These are phyloP conservation scores for Tupiocoris notatus DNA, from an alignment of 2,888 invertebrate genomes.

Conservation along the genomic window DNA sequence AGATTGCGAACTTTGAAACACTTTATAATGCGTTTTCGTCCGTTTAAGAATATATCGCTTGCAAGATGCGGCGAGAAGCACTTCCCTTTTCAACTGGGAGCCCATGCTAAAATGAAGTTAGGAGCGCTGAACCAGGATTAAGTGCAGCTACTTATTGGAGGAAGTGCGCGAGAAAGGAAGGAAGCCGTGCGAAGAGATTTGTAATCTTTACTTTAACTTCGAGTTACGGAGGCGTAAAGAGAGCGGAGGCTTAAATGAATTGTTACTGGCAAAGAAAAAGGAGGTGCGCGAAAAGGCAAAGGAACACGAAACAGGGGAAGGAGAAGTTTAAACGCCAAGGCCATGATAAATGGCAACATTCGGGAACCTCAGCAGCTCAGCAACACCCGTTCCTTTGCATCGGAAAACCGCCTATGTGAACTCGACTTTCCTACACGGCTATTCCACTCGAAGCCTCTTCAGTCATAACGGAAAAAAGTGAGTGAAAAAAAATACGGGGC, in stretches of 20 bases:
- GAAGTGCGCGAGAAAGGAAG: not conserved
- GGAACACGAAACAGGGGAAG: not conserved
- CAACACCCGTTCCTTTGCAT: not conserved
- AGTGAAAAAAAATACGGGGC: not conserved
- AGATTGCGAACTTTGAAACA: not conserved
- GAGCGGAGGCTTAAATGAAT: not conserved
- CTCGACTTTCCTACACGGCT: not conserved
- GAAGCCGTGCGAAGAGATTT: constrained; percentile 21
- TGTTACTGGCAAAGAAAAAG: not conserved
- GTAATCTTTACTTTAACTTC: constrained; percentile 18
- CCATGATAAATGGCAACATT: not conserved
- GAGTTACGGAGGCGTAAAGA: not conserved
- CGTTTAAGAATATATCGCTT: not conserved
- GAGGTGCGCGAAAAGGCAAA: not conserved
- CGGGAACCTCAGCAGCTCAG: not conserved
- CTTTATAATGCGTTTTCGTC: not conserved
- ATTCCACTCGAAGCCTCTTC: not conserved
- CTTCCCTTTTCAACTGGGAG: not conserved
- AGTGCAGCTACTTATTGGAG: constrained; percentile 20
- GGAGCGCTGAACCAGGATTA: constrained; percentile 6
- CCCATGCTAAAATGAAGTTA: not conserved
- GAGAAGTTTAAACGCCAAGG: not conserved
- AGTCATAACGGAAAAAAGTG: not conserved
- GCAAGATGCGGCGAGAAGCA: not conserved
- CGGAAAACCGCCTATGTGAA: not conserved